phyloP scores from a whole-genome alignment of 2,113 vertebrate species.

The Morone chrysops region DNA sequence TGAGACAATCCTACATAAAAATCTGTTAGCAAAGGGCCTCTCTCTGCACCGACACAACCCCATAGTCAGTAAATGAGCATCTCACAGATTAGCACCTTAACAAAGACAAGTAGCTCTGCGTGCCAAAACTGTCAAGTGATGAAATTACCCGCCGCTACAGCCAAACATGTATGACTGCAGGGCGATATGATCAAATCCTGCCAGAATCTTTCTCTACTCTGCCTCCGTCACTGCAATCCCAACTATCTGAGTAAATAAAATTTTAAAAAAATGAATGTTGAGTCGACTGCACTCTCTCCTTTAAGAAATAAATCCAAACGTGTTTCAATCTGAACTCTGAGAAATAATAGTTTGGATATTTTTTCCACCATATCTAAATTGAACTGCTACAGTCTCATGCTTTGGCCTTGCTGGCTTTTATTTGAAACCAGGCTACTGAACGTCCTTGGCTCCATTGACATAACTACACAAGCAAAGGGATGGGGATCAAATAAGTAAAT shows the following conservation, averaged over 20 bases:
- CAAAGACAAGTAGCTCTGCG: slow-evolving; percentile 23
- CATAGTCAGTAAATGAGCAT: slow-evolving; percentile 24
- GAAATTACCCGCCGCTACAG: slow-evolving; percentile 4
- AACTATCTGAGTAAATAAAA: too few relatives aligned
- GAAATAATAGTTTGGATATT: not conserved
- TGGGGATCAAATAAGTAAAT: not conserved
- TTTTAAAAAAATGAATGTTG: not conserved
- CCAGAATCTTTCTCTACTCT: slow-evolving; percentile 6
- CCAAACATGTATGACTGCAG: slow-evolving; percentile 29
- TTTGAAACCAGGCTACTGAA: not conserved
- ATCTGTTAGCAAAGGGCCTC: not conserved
- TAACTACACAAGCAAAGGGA: not conserved
- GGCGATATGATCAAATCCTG: slow-evolving; percentile 17
- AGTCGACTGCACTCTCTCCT: not conserved
- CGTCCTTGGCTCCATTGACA: not conserved
- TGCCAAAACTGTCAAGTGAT: slow-evolving; percentile 26
- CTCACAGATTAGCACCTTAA: slow-evolving; percentile 43
- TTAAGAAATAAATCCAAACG: not conserved
- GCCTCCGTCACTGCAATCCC: not conserved
- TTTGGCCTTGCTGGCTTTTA: not conserved
- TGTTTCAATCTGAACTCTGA: not conserved
- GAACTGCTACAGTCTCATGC: not conserved
- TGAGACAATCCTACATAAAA: slow-evolving; percentile 15
- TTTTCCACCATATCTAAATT: not conserved
- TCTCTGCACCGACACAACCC: slow-evolving; percentile 5